Evolutionary conservation across 2,888 invertebrate genomes (phyloP).

Genomic region (Digitonthophagus gazella): DNA sequence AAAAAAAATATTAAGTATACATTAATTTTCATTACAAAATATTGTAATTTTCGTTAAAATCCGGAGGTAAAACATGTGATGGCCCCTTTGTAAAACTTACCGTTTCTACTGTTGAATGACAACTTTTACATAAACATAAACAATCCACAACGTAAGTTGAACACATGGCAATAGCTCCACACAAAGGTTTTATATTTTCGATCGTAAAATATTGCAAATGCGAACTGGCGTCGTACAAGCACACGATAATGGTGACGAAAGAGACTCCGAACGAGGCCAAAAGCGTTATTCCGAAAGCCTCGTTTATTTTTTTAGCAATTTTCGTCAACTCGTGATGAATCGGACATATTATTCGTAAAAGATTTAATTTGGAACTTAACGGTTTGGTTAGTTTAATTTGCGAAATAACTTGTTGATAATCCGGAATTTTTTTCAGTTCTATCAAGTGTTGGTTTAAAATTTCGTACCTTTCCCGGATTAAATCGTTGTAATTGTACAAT

Average conservation of each 20-base stretch:
- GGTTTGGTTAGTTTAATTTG: constrained; percentile 30
- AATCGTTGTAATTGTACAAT: constrained; percentile 29
- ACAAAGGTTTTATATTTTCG: constrained; percentile 17
- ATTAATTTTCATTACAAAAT: too few species aligned
- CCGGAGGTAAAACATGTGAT: too few species aligned
- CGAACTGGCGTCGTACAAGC: constrained; percentile 34
- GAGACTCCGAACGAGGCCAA: constrained; percentile 35
- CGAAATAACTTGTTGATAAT: constrained; percentile 16
- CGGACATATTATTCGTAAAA: constrained; percentile 32
- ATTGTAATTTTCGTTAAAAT: too few species aligned
- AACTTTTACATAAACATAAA: constrained; percentile 36
- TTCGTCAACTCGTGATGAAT: constrained; percentile 39
- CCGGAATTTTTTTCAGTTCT: constrained; percentile 26
- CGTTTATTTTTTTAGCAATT: constrained; percentile 34
- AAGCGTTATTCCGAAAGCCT: constrained; percentile 37
- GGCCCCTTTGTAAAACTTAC: too few species aligned
- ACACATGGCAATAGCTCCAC: constrained; percentile 24
- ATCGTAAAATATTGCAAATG: constrained; percentile 20
- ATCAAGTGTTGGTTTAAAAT: constrained; percentile 34
- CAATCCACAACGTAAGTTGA: constrained; percentile 34
- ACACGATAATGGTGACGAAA: constrained; percentile 37
- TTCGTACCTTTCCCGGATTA: constrained; percentile 30
- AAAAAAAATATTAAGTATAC: too few species aligned
- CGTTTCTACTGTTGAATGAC: constrained; percentile 38
- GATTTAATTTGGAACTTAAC: constrained; percentile 31